Evolutionary conservation across 2,888 invertebrate genomes (phyloP), one percentile per base, ranked within the genome.

Genomic region (Ernsta delagoae): DNA sequence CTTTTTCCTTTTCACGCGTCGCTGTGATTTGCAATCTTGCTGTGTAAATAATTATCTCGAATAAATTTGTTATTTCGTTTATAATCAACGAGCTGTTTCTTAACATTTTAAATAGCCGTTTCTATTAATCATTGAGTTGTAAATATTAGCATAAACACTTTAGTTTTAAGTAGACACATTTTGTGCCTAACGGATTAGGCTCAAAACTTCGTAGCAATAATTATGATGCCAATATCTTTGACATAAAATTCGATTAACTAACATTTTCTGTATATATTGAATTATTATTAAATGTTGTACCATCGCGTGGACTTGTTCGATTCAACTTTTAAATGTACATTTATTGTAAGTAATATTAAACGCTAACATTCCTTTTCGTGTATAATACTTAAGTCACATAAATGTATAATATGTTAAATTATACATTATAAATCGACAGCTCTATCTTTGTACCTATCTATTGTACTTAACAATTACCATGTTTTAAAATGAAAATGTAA

Each of bases 61-160:
- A 88, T 89, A 86, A 83, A 84, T 88, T 91, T 89, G 92, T 92
- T 93, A 91, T 90, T 89, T 91, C 89, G 86, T 88, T 85, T 86
- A 83, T 87, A 86, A 85, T 85, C 74, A 79, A 87, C 85, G 89
- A 85, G 88, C 85, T 84, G 82, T 85, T 83, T 80, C 75, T 77
- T 81, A 77, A 78, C 79, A 76, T 76, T 80, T 77, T 82, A 54
- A 86, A 80, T 79, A 81, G 84, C 83, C 87, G 86, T 88, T 86
- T 83, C 80, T 79, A 84, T 84, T 84, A 83, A 85, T 86, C 83
- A 86, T 88, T 88, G 78, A 84, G 79, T 79, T 93, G 92, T 92
- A 93, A 81, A 93, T 93, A 93, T 84, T 92, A 92, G 90, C 66
- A 75, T 88, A 83, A 84, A 84, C 74, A 77, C 81, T 75, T 73